Evolutionary conservation across 2,797 vertebrate genomes (phyloP).

Genomic region (Gymnoscopelus microlampas): DNA sequence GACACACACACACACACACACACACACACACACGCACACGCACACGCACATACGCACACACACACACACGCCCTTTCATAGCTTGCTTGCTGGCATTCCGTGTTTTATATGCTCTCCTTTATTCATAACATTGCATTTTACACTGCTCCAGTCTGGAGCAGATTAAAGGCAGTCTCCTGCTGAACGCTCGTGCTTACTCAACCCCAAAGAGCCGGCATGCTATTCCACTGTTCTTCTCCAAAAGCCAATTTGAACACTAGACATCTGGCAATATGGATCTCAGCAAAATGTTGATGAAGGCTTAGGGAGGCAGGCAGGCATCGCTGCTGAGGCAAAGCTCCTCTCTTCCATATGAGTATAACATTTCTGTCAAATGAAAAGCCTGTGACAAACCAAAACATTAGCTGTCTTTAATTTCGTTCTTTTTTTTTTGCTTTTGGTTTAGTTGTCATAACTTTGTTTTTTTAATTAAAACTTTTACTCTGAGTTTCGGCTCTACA

Average conservation of each 20-base stretch:
- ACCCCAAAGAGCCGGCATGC: conserved; percentile 75
- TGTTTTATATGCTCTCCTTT: conserved; percentile 77
- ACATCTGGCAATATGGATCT: conserved; percentile 74
- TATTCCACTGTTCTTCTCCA: conserved; percentile 66
- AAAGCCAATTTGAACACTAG: conserved; percentile 70
- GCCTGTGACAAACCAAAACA: no score
- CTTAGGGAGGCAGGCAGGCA: not conserved
- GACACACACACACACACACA: no score
- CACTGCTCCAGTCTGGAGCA: conserved; percentile 76
- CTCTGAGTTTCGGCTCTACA: no score
- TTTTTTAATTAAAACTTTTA: no score
- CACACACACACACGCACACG: not conserved
- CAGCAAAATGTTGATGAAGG: conserved; percentile 62
- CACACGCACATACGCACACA: conserved; percentile 19
- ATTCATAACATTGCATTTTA: conserved; percentile 82
- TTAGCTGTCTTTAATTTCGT: no score
- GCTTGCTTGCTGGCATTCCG: conserved; percentile 64
- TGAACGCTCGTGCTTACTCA: conserved; percentile 75
- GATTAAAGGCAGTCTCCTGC: conserved; percentile 77
- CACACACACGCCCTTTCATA: conserved; percentile 55
- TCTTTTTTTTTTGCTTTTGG: no score
- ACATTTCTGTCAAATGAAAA: no score
- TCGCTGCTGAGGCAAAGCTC: no score
- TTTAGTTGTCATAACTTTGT: no score
- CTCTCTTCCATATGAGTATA: no score